Conservation (phyloP, 2,888 invertebrate genomes). For the Xanthia togata region DNA sequence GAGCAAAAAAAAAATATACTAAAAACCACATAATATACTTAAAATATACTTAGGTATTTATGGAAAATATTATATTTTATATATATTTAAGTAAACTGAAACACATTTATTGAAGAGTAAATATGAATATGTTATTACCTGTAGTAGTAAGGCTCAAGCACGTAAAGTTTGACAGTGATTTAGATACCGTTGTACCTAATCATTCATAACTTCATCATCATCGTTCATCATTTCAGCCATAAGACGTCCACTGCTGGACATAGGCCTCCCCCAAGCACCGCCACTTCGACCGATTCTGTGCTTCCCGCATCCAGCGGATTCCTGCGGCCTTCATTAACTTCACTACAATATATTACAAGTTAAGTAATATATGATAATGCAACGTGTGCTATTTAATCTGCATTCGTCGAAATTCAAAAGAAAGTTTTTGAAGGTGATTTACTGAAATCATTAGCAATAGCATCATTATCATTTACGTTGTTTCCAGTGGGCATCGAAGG, state of each 20-base stretch:
- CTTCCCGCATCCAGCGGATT: too few species aligned
- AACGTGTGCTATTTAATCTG: conserved; percentile 17
- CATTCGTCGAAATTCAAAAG: conserved; percentile 41
- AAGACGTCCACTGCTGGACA: too few species aligned
- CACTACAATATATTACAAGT: background rate
- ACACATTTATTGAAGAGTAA: background rate
- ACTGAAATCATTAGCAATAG: conserved; percentile 68
- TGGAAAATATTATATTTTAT: background rate
- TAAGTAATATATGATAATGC: conserved; percentile 6
- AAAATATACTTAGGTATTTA: too few species aligned
- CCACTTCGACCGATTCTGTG: too few species aligned
- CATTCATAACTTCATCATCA: background rate
- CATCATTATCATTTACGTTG: conserved; percentile 75
- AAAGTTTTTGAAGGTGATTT: conserved; percentile 69
- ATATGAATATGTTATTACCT: background rate
- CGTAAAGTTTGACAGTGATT: background rate
- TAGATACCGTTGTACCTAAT: background rate
- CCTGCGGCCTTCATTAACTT: background rate
- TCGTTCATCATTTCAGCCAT: too few species aligned
- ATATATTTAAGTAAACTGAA: conserved; percentile 4
- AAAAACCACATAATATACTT: too few species aligned
- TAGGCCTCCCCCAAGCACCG: too few species aligned
- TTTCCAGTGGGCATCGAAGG: conserved; percentile 74
- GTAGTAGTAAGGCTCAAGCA: background rate
- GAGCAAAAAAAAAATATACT: too few species aligned